Conservation (phyloP, 2,113 vertebrate species). For the Aspiorhynchus laticeps region DNA sequence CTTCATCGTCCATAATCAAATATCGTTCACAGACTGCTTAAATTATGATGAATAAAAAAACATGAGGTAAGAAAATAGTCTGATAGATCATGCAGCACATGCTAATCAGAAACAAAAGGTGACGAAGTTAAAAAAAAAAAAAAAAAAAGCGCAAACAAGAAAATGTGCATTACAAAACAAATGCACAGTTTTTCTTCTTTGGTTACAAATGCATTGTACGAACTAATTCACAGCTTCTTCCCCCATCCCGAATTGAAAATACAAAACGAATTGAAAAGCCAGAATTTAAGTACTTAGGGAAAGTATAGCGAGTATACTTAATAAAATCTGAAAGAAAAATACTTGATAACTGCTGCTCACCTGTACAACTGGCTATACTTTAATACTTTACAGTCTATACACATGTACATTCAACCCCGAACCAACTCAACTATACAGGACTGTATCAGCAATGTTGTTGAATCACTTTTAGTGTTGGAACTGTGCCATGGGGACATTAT, state of each 20-base stretch:
- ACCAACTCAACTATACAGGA: constrained; percentile 77
- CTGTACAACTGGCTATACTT: constrained; percentile 89
- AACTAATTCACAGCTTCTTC: constrained; percentile 97
- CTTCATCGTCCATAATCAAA: constrained; percentile 51
- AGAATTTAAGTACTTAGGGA: constrained; percentile 68
- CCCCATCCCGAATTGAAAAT: constrained; percentile 66
- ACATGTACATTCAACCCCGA: constrained; percentile 98
- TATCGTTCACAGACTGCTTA: constrained; percentile 89
- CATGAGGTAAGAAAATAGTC: constrained; percentile 95
- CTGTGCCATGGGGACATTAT: constrained; percentile 88
- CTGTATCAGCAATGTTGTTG: constrained; percentile 84
- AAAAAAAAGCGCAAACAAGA: constrained; percentile 67
- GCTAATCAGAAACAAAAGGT: constrained; percentile 83
- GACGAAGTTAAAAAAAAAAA: constrained; percentile 79
- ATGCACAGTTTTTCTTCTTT: constrained; percentile 97
- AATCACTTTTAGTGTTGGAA: constrained; percentile 92
- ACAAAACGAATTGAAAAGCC: constrained; percentile 58
- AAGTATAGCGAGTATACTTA: constrained; percentile 83
- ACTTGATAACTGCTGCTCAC: constrained; percentile 85
- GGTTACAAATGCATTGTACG: constrained; percentile 95
- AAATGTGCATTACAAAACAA: constrained; percentile 85
- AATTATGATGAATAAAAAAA: constrained; percentile 88
- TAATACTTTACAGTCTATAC: constrained; percentile 94
- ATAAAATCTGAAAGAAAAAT: not conserved
- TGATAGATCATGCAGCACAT: constrained; percentile 93